Conservation (phyloP, 2,888 invertebrate genomes). For the Nephrocerus scutellatus region DNA sequence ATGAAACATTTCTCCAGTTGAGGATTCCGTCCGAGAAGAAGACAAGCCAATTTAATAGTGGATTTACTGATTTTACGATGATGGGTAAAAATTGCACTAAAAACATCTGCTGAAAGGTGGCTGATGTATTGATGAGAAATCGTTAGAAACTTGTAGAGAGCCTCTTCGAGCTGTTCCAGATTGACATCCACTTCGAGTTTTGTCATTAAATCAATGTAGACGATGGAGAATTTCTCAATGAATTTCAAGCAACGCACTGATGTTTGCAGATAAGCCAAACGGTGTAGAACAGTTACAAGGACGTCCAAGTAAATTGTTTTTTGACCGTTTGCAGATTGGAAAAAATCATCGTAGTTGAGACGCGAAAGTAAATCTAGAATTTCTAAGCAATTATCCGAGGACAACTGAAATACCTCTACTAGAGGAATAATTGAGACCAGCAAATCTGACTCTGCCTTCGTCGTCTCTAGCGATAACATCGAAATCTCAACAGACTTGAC, state of each 20-base stretch:
- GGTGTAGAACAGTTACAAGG: conserved; percentile 48
- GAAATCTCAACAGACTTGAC: conserved; percentile 36
- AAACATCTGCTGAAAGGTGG: conserved; percentile 51
- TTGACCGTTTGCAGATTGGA: conserved; percentile 15
- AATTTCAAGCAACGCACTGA: conserved; percentile 35
- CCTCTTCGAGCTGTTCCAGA: conserved; percentile 52
- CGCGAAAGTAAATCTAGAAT: conserved; percentile 40
- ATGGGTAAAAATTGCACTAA: conserved; percentile 50
- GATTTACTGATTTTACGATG: conserved; percentile 52
- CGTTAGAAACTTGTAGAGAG: conserved; percentile 53
- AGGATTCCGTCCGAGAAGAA: conserved; percentile 50
- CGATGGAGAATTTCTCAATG: conserved; percentile 44
- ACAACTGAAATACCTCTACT: conserved; percentile 35
- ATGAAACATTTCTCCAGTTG: conserved; percentile 25
- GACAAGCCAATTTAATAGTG: conserved; percentile 53
- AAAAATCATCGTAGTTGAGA: conserved; percentile 41
- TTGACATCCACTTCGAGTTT: conserved; percentile 47
- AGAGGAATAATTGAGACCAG: conserved; percentile 32
- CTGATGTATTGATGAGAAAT: conserved; percentile 56
- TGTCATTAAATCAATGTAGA: conserved; percentile 49
- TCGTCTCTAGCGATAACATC: conserved; percentile 13
- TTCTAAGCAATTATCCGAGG: conserved; percentile 32
- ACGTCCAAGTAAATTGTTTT: conserved; percentile 52
- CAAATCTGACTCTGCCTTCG: conserved; percentile 19
- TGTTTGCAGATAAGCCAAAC: conserved; percentile 45